These are phyloP conservation scores for Campoplex capitator DNA, from an alignment of 2,888 invertebrate species.

Conservation along the genomic window DNA sequence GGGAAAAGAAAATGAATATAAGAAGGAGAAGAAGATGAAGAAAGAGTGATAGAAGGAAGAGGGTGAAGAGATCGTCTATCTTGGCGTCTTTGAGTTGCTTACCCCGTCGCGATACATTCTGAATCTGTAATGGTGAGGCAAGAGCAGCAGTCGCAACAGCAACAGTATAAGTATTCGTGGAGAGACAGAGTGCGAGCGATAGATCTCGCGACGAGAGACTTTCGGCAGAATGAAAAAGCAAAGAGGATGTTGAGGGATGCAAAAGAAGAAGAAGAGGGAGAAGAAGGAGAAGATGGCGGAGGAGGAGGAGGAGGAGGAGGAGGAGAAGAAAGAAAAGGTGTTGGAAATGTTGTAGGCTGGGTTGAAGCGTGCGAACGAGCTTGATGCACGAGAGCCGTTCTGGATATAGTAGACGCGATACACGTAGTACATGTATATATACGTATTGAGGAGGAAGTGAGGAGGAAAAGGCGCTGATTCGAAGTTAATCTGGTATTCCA, in stretches of 20 bases:
- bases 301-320: slow-evolving; percentile 15
- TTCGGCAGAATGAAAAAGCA: slow-evolving; percentile 61
- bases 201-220: slow-evolving; percentile 52
- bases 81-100: slow-evolving; percentile 72
- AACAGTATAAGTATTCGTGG: slow-evolving; percentile 49
- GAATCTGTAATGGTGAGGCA: slow-evolving; percentile 70
- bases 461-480: slow-evolving; percentile 68
- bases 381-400: slow-evolving; percentile 50
- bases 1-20: slow-evolving; percentile 22
- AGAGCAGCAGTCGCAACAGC: slow-evolving; percentile 13
- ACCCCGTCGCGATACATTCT: slow-evolving; percentile 71
- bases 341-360: slow-evolving; percentile 42
- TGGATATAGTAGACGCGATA: slow-evolving; percentile 17
- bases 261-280: slow-evolving; percentile 15
- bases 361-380: slow-evolving; percentile 65
- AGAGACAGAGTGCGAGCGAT: slow-evolving; percentile 61
- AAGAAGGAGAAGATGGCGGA: slow-evolving; percentile 6
- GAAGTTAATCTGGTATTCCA: slow-evolving; percentile 71
- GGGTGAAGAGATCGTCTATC: slow-evolving; percentile 70
- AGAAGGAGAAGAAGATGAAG: slow-evolving; percentile 51
- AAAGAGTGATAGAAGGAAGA: slow-evolving; percentile 32
- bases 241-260: slow-evolving; percentile 55
- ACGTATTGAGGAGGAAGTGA: slow-evolving; percentile 12
- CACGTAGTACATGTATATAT: background rate
- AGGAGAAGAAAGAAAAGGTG: slow-evolving; percentile 10